Evolutionary conservation across 2,888 invertebrate species (phyloP).

Genomic region (Lasioglossum leucozonium): DNA sequence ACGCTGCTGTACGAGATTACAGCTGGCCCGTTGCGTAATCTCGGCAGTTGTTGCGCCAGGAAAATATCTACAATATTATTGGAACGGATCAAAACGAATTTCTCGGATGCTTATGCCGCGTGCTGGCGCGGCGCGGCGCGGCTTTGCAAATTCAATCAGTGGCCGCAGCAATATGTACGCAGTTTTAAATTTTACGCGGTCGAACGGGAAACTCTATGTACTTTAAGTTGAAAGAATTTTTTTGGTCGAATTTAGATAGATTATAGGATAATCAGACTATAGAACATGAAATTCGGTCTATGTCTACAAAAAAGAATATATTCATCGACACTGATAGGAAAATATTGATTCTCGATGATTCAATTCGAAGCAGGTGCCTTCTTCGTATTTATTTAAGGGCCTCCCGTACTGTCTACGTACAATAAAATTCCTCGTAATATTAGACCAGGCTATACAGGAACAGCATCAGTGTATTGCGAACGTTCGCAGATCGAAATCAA

Average conservation of each 20-base stretch:
- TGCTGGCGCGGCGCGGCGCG: background rate
- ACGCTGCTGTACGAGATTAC: background rate
- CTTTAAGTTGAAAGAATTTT: too few species aligned
- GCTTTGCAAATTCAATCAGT: background rate
- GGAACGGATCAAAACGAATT: background rate
- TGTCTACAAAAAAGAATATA: background rate
- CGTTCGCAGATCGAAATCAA: constrained; percentile 29
- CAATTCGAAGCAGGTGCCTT: background rate
- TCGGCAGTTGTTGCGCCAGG: background rate
- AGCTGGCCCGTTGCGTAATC: background rate
- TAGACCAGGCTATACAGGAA: background rate
- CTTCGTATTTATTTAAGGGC: constrained; percentile 7
- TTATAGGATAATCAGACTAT: too few species aligned
- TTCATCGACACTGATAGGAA: background rate
- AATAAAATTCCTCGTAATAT: constrained; percentile 36
- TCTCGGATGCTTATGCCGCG: background rate
- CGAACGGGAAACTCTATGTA: background rate
- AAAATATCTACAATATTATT: background rate
- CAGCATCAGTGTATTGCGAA: constrained; percentile 8
- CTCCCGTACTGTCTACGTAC: background rate
- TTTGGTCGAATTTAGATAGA: too few species aligned
- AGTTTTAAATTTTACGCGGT: background rate
- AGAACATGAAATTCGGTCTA: background rate
- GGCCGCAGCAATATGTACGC: background rate
- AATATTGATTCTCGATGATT: background rate